Base-by-base conservation (phyloP, 2,113 vertebrate species). In the Zosterops borbonicus region DNA sequence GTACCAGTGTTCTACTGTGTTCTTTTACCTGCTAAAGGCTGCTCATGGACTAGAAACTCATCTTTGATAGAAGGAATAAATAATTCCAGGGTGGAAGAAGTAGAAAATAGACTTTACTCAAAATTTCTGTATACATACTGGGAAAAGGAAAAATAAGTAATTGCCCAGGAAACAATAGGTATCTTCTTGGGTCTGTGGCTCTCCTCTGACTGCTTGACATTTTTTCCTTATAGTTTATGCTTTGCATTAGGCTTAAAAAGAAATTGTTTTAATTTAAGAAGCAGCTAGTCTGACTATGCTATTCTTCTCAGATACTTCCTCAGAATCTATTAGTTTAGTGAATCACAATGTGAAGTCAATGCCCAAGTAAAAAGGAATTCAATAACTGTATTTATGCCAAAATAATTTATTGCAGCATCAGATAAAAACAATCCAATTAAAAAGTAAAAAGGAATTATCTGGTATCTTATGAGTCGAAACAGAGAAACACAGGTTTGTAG, bases 401-500 rank as follows among this genome's bases (percentile, higher is more conserved):
- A 90, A 82, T 70, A 70, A 55, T 75, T 82, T 75, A 82, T 76
- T 91, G n/a, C 27, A 82, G 6, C 8, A 63, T 56, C 50, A 87
- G 56, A 96, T 83, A 84, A 84, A 83, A 75, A 4, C 33, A 89
- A 71, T 87, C 63, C 21, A 68, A 91, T 94, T 94, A 81, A 84
- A 89, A 89, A 67, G 3, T 33, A 71, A 58, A 88, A 91, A 80
- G 25, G 8, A 75, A 82, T 94, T 44, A 68, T 76, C 33, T 64
- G 9, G 8, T 60, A 76, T n/a, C 24, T 89, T 42, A 44, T 22
- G 33, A 83, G 20, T 79, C 84, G 91, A 90, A 93, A 55, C 16
- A 84, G 77, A 89, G 28, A 68, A 87, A 69, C 25, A 37, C 12
- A 69, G 20, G 13, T 76, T 82, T 74, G 12, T n/a, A 83, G 58